A percentile compares a stretch with the other conserved stretches of the same genome.
Evolutionary conservation across 1,140 invertebrate species (phyloP).

Genomic region (Neodiprion lecontei): DNA sequence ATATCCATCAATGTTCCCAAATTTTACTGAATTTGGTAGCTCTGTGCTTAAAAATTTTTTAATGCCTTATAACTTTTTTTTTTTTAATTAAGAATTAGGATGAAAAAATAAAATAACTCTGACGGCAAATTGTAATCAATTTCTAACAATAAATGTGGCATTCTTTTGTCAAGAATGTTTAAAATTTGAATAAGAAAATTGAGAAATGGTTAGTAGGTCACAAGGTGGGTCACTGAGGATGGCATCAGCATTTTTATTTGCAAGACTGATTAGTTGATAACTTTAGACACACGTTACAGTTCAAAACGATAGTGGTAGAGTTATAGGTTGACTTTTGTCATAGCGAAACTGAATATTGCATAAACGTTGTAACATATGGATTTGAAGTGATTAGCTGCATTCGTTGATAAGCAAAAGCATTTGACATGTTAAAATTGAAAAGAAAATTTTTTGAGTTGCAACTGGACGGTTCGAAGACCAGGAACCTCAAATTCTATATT

Average conservation of each 20-base stretch:
- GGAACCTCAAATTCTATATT: too few species aligned
- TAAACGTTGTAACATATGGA: too few species aligned
- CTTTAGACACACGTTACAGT: too few species aligned
- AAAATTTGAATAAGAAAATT: neutral
- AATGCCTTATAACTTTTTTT: neutral
- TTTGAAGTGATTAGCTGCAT: too few species aligned
- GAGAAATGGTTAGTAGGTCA: too few species aligned
- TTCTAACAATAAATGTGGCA: neutral
- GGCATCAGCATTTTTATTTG: neutral
- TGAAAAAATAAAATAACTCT: neutral
- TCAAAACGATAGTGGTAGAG: too few species aligned
- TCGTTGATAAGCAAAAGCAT: too few species aligned
- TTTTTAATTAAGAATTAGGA: neutral
- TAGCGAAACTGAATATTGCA: too few species aligned
- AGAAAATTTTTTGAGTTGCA: too few species aligned
- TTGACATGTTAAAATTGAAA: too few species aligned
- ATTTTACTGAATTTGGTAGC: neutral
- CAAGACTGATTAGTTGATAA: neutral
- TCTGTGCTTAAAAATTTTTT: neutral
- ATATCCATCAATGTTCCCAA: neutral
- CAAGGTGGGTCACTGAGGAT: neutral
- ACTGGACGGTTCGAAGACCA: too few species aligned
- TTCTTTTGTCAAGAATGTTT: neutral
- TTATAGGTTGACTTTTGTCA: too few species aligned
- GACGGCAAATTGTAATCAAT: neutral